A percentile compares a stretch with the other conserved stretches of the same genome.
Evolutionary conservation across 2,888 invertebrate species (phyloP).

Genomic region (Eristalis intricaria): DNA sequence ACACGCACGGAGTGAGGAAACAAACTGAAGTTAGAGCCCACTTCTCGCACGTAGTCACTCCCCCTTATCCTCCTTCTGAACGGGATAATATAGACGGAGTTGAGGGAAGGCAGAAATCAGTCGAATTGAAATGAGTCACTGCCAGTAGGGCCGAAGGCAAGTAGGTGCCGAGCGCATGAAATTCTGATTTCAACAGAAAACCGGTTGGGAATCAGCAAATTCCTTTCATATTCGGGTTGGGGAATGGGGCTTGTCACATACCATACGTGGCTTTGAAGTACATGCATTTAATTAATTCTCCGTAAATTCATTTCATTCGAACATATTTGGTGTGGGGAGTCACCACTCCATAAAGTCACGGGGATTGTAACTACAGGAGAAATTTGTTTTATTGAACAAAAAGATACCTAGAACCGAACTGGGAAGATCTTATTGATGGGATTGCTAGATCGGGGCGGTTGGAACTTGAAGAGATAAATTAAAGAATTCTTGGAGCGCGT

Average conservation of each 20-base stretch:
- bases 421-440: no score
- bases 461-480: no score
- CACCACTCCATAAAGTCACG: background rate
- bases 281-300: background rate
- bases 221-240: slow-evolving; percentile 35
- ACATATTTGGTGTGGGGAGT: background rate
- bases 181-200: slow-evolving; percentile 46
- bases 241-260: background rate
- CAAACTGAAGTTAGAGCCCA: slow-evolving; percentile 19
- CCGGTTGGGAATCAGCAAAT: slow-evolving; percentile 41
- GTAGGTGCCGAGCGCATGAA: slow-evolving; percentile 8
- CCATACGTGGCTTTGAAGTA: background rate
- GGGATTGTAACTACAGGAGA: background rate
- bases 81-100: slow-evolving; percentile 30
- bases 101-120: slow-evolving; percentile 30
- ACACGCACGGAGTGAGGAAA: background rate
- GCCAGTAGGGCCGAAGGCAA: background rate
- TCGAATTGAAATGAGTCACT: background rate
- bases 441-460: no score
- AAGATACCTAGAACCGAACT: no score
- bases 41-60: slow-evolving; percentile 57
- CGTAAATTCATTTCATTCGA: background rate
- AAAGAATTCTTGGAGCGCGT: no score
- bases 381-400: no score
- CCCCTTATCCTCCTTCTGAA: background rate